phyloP scores from a whole-genome alignment of 2,797 vertebrate genomes.

The Aythya fuligula region DNA sequence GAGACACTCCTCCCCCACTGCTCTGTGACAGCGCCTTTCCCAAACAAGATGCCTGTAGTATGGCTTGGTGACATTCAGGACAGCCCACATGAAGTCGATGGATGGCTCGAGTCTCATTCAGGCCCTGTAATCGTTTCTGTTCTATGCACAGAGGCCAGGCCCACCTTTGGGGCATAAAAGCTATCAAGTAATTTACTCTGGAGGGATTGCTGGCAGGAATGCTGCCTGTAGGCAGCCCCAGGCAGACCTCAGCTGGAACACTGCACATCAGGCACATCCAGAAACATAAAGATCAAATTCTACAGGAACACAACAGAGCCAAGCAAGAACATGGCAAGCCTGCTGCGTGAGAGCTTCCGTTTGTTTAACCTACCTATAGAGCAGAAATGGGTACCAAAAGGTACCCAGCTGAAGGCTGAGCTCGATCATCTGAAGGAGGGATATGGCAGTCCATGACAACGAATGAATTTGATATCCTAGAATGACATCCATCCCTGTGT shows the following conservation, averaged over 20 bases:
- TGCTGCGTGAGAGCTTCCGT: background rate
- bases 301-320: background rate
- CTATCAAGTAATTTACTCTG: constrained; percentile 3
- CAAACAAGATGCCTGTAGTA: background rate
- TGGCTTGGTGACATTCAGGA: background rate
- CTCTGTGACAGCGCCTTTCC: background rate
- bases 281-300: background rate
- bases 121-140: background rate
- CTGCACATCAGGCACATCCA: background rate
- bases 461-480: background rate
- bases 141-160: background rate
- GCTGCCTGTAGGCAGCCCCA: background rate
- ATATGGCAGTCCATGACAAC: background rate
- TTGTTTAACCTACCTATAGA: background rate
- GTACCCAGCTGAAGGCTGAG: background rate
- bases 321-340: background rate
- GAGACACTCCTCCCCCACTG: background rate
- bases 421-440: background rate
- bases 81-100: background rate
- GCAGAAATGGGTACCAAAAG: background rate
- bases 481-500: background rate
- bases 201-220: background rate
- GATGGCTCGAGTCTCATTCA: background rate
- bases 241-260: background rate
- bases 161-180: background rate